Base-by-base conservation (phyloP, 2,888 invertebrate species). In the Argyresthia albistria region DNA sequence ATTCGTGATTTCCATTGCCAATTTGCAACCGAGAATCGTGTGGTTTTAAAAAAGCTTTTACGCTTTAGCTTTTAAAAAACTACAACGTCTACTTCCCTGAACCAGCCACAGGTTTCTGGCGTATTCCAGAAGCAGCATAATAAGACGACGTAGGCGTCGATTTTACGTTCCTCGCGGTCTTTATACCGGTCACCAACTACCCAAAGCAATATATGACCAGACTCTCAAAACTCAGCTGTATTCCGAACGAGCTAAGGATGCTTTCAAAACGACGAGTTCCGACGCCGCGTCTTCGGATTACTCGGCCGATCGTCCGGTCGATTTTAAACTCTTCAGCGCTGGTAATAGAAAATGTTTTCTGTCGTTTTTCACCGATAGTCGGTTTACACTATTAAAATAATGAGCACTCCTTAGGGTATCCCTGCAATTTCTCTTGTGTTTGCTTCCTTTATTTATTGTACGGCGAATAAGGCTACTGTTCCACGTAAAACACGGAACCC, bases 341-440 rank as follows among this genome's bases (percentile, higher is more conserved):
- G 8, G 0, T 0, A 16, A 55, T 69, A 70, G 58, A 63, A 66
- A 64, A 54, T 52, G 54, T 52, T 62, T 67, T 65, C 1, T 54
- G 12, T 53, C 60, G 60, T 2, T n/a, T 47, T 39, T 15, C 46
- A 54, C 11, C 7, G 36, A 37, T 48, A 48, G 48, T 48, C 48
- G 59, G 61, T 76, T 78, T 73, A 76, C 66, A 76, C 76, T 76
- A 78, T 81, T 81, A 80, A 80, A 82, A 80, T 84, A 81, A 82
- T 81, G 80, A 79, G 77, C 68, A 64, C 73, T 77, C 77, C 76
- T 76, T 68, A 76, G 78, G 79, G 78, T 77, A 76, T 73, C 74
- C 73, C 67, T 63, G 78, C 77, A 79, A 80, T 83, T 80, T 80
- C 80, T 82, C 80, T 72, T 79, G 74, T 78, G 79, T 76, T 80